phyloP scores from a whole-genome alignment of 64 coral and sea anemone species.

The Montipora cactus region DNA sequence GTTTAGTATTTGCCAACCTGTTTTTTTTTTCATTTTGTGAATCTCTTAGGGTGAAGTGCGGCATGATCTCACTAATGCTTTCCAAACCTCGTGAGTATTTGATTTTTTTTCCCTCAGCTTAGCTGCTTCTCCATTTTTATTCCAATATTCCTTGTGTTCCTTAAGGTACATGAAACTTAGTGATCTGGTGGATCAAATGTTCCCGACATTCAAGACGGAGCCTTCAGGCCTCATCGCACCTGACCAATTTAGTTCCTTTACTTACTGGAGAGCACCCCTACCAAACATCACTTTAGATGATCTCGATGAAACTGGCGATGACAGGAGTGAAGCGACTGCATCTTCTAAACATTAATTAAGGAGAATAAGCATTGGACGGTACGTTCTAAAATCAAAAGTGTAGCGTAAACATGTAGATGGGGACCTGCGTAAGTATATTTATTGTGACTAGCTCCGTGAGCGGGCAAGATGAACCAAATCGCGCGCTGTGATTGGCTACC shows the following conservation, averaged over 20 bases:
- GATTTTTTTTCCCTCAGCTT: background rate
- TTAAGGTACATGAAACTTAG: slow-evolving; percentile 83
- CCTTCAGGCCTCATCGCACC: slow-evolving; percentile 76
- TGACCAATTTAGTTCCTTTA: slow-evolving; percentile 98
- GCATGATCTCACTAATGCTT: slow-evolving; percentile 92
- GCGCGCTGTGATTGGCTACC: too few relatives aligned
- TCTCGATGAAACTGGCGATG: slow-evolving; percentile 20
- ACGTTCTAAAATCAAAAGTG: background rate
- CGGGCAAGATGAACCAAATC: too few relatives aligned
- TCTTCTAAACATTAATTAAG: background rate
- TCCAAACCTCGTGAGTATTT: slow-evolving; percentile 95
- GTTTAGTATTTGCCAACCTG: background rate
- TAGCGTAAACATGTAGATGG: background rate
- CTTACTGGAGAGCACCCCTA: slow-evolving; percentile 95
- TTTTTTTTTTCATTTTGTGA: background rate
- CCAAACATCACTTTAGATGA: slow-evolving; percentile 67
- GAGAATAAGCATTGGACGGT: background rate
- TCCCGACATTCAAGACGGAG: slow-evolving; percentile 82
- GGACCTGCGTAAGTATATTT: too few relatives aligned
- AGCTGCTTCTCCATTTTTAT: too few relatives aligned
- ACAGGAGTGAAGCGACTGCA: slow-evolving; percentile 21
- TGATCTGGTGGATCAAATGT: slow-evolving; percentile 99
- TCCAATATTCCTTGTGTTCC: background rate
- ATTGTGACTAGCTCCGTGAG: too few relatives aligned
- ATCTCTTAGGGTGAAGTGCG: slow-evolving; percentile 88